Percentiles rank a stretch among this genome's conserved stretches.
Conservation (phyloP, 2,797 vertebrate genomes). For the Peromyscus eremicus region DNA sequence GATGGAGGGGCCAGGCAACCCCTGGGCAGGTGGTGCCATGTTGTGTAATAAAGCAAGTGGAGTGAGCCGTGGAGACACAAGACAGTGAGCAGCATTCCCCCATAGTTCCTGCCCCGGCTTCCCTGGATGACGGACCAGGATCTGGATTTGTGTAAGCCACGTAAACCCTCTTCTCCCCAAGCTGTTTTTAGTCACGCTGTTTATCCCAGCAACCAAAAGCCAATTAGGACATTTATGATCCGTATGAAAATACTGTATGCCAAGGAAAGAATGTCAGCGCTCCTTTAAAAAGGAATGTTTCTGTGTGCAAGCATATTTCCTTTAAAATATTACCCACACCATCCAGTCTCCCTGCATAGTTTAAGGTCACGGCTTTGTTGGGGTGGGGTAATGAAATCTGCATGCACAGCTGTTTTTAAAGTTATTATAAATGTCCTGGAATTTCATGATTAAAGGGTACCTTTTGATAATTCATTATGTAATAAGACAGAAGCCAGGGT, state of each 20-base stretch:
- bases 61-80: background rate
- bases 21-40: background rate
- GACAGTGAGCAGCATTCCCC: background rate
- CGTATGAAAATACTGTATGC: background rate
- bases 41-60: no score
- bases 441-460: background rate
- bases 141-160: background rate
- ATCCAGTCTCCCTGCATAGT: background rate
- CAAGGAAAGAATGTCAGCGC: background rate
- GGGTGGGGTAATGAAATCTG: background rate
- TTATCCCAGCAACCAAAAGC: background rate
- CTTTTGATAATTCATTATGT: constrained; percentile 37
- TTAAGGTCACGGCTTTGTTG: background rate
- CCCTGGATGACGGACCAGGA: background rate
- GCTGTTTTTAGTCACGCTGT: background rate
- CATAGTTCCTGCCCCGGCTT: background rate
- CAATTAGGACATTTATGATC: background rate
- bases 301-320: background rate
- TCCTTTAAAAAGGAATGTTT: constrained; percentile 34
- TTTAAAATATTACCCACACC: constrained; percentile 1
- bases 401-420: background rate
- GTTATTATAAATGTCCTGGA: background rate
- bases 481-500: constrained; percentile 15
- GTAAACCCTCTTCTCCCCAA: background rate
- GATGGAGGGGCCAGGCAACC: background rate